These are phyloP conservation scores for Eurystomus glaucurus DNA, from an alignment of 2,797 vertebrate species.

Conservation along the genomic window DNA sequence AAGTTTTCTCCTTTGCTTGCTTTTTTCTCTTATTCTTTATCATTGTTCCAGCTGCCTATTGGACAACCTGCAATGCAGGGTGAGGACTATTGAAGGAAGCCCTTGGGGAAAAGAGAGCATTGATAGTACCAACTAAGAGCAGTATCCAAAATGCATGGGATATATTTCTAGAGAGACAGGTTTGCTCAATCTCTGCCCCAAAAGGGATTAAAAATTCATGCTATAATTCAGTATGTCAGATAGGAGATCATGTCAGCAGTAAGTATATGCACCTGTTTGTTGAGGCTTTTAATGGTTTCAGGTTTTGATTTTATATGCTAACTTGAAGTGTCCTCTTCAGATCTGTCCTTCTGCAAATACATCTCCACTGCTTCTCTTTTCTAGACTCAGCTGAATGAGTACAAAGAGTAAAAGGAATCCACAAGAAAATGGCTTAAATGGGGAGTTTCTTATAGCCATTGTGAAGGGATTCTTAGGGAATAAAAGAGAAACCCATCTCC, in stretches of 20 bases:
- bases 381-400: neutral
- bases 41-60: neutral
- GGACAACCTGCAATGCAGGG: neutral
- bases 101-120: neutral
- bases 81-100: neutral
- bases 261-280: neutral
- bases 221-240: neutral
- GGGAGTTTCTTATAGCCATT: neutral
- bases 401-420: neutral
- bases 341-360: neutral
- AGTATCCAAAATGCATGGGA: neutral
- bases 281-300: neutral
- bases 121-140: neutral
- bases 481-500: neutral
- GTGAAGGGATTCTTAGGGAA: neutral
- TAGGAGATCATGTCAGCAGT: neutral
- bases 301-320: neutral
- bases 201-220: neutral
- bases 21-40: neutral
- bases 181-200: neutral
- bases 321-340: neutral
- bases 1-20: neutral
- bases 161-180: neutral
- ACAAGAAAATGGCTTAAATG: neutral
- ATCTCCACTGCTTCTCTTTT: neutral